These are phyloP conservation scores for Drosophila gaucha DNA, from an alignment of 2,888 invertebrate genomes.

Conservation along the genomic window DNA sequence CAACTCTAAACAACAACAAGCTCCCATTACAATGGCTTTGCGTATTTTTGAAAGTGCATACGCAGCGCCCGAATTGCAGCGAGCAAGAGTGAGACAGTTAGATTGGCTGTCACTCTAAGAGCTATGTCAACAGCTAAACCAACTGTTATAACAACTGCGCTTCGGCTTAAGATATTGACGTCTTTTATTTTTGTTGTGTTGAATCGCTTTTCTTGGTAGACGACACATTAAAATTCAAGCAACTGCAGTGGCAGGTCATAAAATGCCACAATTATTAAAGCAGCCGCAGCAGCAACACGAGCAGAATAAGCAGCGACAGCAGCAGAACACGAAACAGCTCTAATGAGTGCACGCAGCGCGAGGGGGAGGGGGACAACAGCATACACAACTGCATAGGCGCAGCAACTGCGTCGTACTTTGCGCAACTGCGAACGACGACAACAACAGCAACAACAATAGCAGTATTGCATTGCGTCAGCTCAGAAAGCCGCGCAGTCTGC, in stretches of 20 bases:
- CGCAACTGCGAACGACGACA: constrained; percentile 65
- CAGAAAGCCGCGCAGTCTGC: constrained; percentile 53
- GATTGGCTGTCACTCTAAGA: constrained; percentile 6
- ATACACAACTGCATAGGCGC: constrained; percentile 40
- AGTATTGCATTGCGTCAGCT: constrained; percentile 62
- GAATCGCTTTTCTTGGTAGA: constrained; percentile 58
- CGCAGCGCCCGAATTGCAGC: constrained; percentile 35
- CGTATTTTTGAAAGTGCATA: constrained; percentile 35
- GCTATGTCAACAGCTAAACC: constrained; percentile 26
- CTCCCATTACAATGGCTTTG: constrained; percentile 25
- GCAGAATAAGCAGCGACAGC: background rate
- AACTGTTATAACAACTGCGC: constrained; percentile 55
- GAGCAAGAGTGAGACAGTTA: background rate
- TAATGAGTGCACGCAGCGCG: constrained; percentile 5
- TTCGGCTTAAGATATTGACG: constrained; percentile 23
- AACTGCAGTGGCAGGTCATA: constrained; percentile 70
- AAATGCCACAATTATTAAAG: constrained; percentile 62
- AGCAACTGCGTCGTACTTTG: constrained; percentile 63
- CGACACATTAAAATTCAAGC: constrained; percentile 66
- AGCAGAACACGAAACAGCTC: constrained; percentile 26
- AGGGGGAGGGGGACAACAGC: constrained; percentile 1
- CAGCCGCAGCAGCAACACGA: constrained; percentile 13
- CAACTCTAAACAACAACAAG: constrained; percentile 12
- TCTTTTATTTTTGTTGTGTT: constrained; percentile 8
- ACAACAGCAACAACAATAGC: constrained; percentile 26